phyloP scores from a whole-genome alignment of 2,888 invertebrate species.

The Lypha dubia region DNA sequence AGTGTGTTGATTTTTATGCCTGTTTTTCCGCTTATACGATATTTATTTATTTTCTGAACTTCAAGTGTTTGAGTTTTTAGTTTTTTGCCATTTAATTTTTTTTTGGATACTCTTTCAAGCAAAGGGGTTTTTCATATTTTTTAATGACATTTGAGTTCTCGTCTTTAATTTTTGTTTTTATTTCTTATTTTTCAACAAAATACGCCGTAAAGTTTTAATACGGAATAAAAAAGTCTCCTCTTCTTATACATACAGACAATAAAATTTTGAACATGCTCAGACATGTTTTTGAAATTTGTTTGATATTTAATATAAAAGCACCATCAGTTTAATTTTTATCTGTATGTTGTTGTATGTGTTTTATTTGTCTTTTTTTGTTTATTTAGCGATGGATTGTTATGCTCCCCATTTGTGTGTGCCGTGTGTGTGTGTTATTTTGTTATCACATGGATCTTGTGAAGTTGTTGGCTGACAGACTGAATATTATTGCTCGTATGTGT shows the following conservation, averaged over 20 bases:
- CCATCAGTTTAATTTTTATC: conserved; percentile 49
- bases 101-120: conserved; percentile 45
- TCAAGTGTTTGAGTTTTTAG: conserved; percentile 59
- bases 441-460: conserved; percentile 58
- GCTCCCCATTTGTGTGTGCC: conserved; percentile 61
- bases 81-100: conserved; percentile 69
- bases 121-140: conserved; percentile 48
- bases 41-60: conserved; percentile 52
- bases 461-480: conserved; percentile 48
- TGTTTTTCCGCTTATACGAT: conserved; percentile 30
- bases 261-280: conserved; percentile 54
- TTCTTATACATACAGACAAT: no score
- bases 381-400: conserved; percentile 33
- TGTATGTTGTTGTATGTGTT: conserved; percentile 28
- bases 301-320: conserved; percentile 32
- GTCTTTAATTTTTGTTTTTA: conserved; percentile 5
- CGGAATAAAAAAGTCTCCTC: conserved; percentile 25
- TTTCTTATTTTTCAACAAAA: conserved; percentile 40
- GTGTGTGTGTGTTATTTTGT: conserved; percentile 26
- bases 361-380: conserved; percentile 7
- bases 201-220: conserved; percentile 55
- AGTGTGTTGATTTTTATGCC: conserved; percentile 18
- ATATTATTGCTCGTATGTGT: conserved; percentile 10
- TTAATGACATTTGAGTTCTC: conserved; percentile 67
- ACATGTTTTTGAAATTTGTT: conserved; percentile 58